Percentiles rank a stretch among this genome's conserved stretches.
These are phyloP conservation scores for Pungitius pungitius DNA, from an alignment of 2,113 vertebrate genomes.

Conservation along the genomic window DNA sequence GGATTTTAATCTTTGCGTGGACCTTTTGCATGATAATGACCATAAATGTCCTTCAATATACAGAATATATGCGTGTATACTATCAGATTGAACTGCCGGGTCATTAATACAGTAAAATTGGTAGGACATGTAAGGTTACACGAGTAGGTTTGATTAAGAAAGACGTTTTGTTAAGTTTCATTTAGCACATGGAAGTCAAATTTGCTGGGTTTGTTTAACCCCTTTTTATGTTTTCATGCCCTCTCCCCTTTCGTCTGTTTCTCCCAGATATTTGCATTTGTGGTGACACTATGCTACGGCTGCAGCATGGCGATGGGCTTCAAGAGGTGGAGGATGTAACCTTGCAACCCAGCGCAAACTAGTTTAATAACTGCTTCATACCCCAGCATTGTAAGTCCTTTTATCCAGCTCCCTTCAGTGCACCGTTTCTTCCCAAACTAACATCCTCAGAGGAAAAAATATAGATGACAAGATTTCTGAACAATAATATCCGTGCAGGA, in stretches of 20 bases:
- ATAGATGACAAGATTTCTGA: neutral
- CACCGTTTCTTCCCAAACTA: slow-evolving; percentile 1
- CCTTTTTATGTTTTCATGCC: neutral
- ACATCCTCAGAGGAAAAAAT: neutral
- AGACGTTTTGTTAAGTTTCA: neutral
- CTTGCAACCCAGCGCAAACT: neutral
- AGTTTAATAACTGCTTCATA: slow-evolving; percentile 9
- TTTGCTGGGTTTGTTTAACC: neutral
- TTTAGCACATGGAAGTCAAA: neutral
- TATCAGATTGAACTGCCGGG: neutral
- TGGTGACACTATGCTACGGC: slow-evolving; percentile 79
- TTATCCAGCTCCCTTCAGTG: neutral
- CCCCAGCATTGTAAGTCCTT: slow-evolving; percentile 1
- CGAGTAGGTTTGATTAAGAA: neutral
- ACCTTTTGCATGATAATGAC: neutral
- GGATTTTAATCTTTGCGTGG: neutral
- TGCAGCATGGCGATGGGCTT: slow-evolving; percentile 84
- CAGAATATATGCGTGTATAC: neutral
- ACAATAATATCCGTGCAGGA: neutral
- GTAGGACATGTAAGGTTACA: neutral
- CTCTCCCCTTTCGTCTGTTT: slow-evolving; percentile 27
- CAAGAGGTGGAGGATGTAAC: slow-evolving; percentile 78
- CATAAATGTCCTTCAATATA: neutral
- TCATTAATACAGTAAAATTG: neutral
- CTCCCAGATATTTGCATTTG: slow-evolving; percentile 78